These are phyloP conservation scores for Stichodactyla mertensii DNA, from an alignment of 64 coral and sea anemone genomes.

Conservation along the genomic window DNA sequence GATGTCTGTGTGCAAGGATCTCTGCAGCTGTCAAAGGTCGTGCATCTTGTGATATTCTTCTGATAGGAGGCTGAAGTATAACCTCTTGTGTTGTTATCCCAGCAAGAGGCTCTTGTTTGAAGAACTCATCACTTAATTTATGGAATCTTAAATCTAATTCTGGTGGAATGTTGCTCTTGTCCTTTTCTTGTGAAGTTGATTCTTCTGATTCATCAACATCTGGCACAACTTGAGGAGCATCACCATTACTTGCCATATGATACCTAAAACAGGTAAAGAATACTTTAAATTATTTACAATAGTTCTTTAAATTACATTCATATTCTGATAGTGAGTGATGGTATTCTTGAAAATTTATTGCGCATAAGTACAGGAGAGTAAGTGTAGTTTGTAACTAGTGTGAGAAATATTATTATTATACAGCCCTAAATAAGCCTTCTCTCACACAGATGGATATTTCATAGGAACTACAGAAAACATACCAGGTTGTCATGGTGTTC, in stretches of 20 bases:
- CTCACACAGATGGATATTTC: background rate
- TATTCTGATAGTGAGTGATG: no score
- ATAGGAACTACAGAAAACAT: background rate
- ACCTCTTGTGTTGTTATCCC: slow-evolving; percentile 53
- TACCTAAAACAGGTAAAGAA: slow-evolving; percentile 47
- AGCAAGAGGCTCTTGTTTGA: slow-evolving; percentile 56
- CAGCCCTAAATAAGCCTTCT: background rate
- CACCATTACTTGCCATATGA: slow-evolving; percentile 48
- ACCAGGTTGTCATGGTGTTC: slow-evolving; percentile 90
- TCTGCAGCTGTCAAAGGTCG: slow-evolving; percentile 78
- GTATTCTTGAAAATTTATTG: no score
- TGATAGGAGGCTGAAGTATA: slow-evolving; percentile 72
- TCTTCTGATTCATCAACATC: slow-evolving; percentile 51
- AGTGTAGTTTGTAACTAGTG: no score
- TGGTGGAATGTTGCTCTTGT: slow-evolving; percentile 27
- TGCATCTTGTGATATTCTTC: slow-evolving; percentile 78
- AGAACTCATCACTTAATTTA: slow-evolving; percentile 73
- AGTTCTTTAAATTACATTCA: background rate
- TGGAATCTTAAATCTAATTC: slow-evolving; percentile 71
- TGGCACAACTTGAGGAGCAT: slow-evolving; percentile 83
- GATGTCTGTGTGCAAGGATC: slow-evolving; percentile 85
- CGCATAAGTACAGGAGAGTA: no score
- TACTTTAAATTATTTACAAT: background rate
- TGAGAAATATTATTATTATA: no score
- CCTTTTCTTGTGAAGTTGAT: slow-evolving; percentile 24